These are phyloP conservation scores for Nephila pilipes DNA, from an alignment of 1,140 invertebrate genomes.

Conservation along the genomic window DNA sequence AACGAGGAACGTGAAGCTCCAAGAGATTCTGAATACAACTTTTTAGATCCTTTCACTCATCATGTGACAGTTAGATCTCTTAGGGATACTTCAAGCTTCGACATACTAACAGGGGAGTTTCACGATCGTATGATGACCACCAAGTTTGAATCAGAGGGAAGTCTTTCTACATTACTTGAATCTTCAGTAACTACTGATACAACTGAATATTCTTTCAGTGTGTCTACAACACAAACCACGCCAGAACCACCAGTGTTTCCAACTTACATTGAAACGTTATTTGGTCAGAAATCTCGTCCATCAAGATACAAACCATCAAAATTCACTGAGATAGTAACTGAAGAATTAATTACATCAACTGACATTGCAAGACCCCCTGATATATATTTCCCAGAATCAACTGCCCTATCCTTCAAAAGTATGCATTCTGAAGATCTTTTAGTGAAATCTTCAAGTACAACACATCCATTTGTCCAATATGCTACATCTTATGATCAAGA, in stretches of 20 bases:
- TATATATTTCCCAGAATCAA: background rate
- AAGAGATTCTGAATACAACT: background rate
- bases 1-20: background rate
- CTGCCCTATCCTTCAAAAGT: background rate
- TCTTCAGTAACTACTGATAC: background rate
- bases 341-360: background rate
- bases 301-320: background rate
- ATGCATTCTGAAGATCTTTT: background rate
- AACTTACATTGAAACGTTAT: background rate
- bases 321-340: background rate
- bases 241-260: background rate
- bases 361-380: background rate
- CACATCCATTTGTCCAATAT: background rate
- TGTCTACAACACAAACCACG: background rate
- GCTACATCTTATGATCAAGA: background rate
- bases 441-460: background rate
- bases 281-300: background rate
- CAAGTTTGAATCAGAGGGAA: background rate
- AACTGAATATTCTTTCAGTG: background rate
- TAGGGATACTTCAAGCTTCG: background rate
- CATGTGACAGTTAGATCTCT: constrained; percentile 61
- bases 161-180: background rate
- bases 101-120: background rate
- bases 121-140: background rate
- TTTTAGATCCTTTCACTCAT: constrained; percentile 46